Conservation (phyloP, 2,888 invertebrate genomes). For the Troides helena region DNA sequence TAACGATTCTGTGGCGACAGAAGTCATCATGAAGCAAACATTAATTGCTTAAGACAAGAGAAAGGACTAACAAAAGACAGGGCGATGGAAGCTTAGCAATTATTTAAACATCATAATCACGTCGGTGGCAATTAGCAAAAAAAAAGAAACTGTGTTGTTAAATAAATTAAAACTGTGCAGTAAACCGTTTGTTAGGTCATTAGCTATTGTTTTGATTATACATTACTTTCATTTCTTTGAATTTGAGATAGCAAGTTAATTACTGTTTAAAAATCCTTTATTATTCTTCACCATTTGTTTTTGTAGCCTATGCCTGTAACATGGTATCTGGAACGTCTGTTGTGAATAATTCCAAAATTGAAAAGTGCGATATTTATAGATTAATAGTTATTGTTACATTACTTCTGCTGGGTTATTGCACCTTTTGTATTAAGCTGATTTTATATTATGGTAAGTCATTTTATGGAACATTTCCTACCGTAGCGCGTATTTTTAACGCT, state of each 20-base stretch:
- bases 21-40: background rate
- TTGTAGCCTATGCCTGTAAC: background rate
- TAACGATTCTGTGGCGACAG: background rate
- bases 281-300: background rate
- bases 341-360: slow-evolving; percentile 22
- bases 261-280: background rate
- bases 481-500: background rate
- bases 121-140: background rate
- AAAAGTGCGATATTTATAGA: slow-evolving; percentile 40
- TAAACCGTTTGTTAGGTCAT: background rate
- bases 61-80: background rate
- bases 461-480: background rate
- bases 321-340: slow-evolving; percentile 5
- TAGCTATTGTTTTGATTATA: background rate
- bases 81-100: background rate
- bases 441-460: slow-evolving; percentile 53
- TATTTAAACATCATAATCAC: background rate
- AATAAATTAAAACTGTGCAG: background rate
- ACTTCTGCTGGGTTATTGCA: slow-evolving; percentile 48
- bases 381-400: slow-evolving; percentile 40
- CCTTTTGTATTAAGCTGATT: slow-evolving; percentile 51
- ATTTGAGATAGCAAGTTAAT: background rate
- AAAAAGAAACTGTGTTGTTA: background rate
- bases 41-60: background rate
- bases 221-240: background rate